Evolutionary conservation across 2,888 invertebrate genomes (phyloP), one percentile per base, ranked within the genome.

Genomic region (Tetragnatha montana): DNA sequence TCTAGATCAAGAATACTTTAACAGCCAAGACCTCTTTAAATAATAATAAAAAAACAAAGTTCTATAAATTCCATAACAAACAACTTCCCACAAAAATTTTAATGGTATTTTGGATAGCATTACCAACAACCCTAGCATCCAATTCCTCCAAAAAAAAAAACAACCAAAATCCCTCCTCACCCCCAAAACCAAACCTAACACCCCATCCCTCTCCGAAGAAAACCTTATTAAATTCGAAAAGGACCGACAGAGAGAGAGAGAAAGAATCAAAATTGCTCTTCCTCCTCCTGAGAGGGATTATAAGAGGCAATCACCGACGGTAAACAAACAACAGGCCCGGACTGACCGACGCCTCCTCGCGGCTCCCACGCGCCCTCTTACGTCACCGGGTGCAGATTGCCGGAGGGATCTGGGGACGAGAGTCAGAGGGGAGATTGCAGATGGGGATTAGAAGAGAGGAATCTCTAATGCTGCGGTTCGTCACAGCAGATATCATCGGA

Each of bases 281-380:
- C 74, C 74, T 83, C 35, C 69, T 68, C 60, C 76, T 50, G 8
- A 74, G 73, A 81, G 78, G 87, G 87, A 87, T 82, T 81, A 81
- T 81, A 81, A 87, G 87, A 87, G 87, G 81, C 81, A 87, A 87
- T 87, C 87, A 87, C 81, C 87, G 85, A 75, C 8, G 68, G 87
- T 87, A 87, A 87, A 87, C 82, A 87, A 87, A 87, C 87, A 87
- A 70, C 76, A 49, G 76, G 50, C 75, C 79, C 69, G 85, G 85
- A 78, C 51, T 69, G 10, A 70, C 74, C 87, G 87, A 21, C 87
- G 76, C 21, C n/a, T 81, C 87, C 81, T 51, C 70, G 60, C 60
- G 17, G 35, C 60, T 60, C 60, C 60, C 60, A 60, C 82, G 35
- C n/a, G 68, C 50, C 78, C 73, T 69, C 19, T n/a, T n/a, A 14